A percentile compares a stretch with the other conserved stretches of the same genome.
Conservation (phyloP, 1,140 invertebrate genomes). For the Hesperophylax magnus region DNA sequence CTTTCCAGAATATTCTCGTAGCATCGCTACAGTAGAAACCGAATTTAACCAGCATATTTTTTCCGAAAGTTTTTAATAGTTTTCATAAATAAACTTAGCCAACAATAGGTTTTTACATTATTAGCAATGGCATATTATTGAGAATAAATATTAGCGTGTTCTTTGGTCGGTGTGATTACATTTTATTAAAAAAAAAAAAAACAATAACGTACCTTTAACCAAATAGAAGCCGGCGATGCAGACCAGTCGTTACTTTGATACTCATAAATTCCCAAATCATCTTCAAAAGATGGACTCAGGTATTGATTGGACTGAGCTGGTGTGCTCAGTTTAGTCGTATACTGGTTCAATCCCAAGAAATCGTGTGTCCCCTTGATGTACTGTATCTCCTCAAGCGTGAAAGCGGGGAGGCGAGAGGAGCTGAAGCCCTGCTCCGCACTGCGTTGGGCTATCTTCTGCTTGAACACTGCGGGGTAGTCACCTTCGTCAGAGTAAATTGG, state of each 20-base stretch:
- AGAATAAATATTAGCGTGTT: no score
- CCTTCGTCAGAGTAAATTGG: slow-evolving; percentile 73
- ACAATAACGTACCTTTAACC: slow-evolving; percentile 67
- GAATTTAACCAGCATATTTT: no score
- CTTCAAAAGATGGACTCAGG: slow-evolving; percentile 66
- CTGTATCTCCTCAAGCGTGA: slow-evolving; percentile 72
- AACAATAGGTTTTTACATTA: no score
- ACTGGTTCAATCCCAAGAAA: slow-evolving; percentile 76
- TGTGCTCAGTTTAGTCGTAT: slow-evolving; percentile 68
- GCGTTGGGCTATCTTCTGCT: slow-evolving; percentile 69
- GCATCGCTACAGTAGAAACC: no score
- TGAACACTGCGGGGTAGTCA: slow-evolving; percentile 76
- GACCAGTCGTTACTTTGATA: slow-evolving; percentile 66
- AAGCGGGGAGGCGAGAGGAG: slow-evolving; percentile 72
- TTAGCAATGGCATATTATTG: no score
- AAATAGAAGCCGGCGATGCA: slow-evolving; percentile 60
- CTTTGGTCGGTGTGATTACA: no score
- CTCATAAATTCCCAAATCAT: slow-evolving; percentile 68
- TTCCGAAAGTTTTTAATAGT: no score
- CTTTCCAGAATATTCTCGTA: no score
- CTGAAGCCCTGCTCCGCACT: slow-evolving; percentile 72
- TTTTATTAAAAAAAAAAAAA: no score
- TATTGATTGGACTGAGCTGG: slow-evolving; percentile 60
- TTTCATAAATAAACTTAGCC: no score
- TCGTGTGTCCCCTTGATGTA: slow-evolving; percentile 73